Base-by-base conservation (phyloP, 2,888 invertebrate genomes). In the Plagiodera versicolora region DNA sequence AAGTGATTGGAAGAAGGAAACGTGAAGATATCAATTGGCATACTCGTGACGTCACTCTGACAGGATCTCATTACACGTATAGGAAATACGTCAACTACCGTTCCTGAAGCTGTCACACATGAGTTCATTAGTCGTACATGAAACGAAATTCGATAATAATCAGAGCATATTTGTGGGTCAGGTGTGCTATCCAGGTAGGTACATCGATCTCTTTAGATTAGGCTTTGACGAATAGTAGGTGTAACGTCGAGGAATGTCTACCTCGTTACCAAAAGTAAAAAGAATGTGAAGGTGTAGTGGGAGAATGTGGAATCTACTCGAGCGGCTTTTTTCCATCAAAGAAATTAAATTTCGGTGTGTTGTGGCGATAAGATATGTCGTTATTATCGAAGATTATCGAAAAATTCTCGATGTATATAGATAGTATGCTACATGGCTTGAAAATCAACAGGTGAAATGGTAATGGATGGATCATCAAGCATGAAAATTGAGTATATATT, bases 161-260 rank as follows among this genome's bases (percentile, higher is more conserved):
- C 70, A 71, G 70, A 68, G 70, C 70, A 71, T 65, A 44, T 60
- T 48, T 4, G 52, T 53, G 59, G 59, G 64, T 66, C 68, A 66
- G 68, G 66, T 66, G 59, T 63, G 59, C 61, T 58, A 39, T 14
- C 14, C 39, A 39, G 39, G 39, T 39, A 39, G 32, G 32, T 32
- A 11, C 39, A 39, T 14, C 39, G 44, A 44, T 53, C 53, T 53
- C 53, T 44, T 53, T 53, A 53, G 53, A 28, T 45, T 44, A 53
- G 28, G 44, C 53, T 24, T 53, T 53, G 53, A 53, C 53, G 53
- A 53, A 53, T 53, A 44, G 53, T 53, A 53, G 53, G 53, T 53
- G 53, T 53, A 53, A 44, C 53, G 39, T 53, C 45, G 53, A 53
- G 45, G 53, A 53, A 53, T 53, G 39, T 53, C 44, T 44, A 24